A percentile compares a stretch with the other conserved stretches of the same genome.
Conservation (phyloP, 2,113 vertebrate genomes). For the Phoxinus phoxinus region DNA sequence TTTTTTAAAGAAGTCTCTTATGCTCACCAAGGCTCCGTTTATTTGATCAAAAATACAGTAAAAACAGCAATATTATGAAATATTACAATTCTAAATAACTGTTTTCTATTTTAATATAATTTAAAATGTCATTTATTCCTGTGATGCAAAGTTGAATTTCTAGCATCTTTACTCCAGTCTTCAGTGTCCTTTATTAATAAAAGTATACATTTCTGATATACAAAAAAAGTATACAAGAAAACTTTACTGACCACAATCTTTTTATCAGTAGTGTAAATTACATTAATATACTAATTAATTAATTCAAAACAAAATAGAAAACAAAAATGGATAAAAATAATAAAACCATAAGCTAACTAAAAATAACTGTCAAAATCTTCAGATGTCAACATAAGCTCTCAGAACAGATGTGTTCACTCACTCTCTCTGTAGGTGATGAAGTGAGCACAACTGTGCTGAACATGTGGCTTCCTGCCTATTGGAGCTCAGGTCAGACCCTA, state of each 20-base stretch:
- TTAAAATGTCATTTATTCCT: neutral
- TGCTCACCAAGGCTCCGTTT: neutral
- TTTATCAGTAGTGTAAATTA: neutral
- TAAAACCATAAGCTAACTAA: neutral
- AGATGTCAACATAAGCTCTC: slow-evolving; percentile 6
- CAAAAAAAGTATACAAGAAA: neutral
- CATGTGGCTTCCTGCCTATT: slow-evolving; percentile 18
- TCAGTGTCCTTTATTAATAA: neutral
- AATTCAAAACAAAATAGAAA: neutral
- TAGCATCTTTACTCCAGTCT: neutral
- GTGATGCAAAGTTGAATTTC: neutral
- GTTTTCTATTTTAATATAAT: neutral
- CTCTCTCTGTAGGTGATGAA: slow-evolving; percentile 46
- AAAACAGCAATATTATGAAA: neutral
- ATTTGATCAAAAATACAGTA: neutral
- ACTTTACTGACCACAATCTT: neutral
- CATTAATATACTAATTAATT: neutral
- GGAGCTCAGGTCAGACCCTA: slow-evolving; percentile 28
- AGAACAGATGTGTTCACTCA: slow-evolving; percentile 10
- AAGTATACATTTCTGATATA: neutral
- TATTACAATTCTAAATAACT: neutral
- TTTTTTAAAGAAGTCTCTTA: neutral
- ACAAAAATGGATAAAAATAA: neutral
- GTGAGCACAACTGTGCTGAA: slow-evolving; percentile 37
- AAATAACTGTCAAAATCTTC: neutral